phyloP scores from a whole-genome alignment of 1,140 invertebrate genomes.

The Limonius californicus region DNA sequence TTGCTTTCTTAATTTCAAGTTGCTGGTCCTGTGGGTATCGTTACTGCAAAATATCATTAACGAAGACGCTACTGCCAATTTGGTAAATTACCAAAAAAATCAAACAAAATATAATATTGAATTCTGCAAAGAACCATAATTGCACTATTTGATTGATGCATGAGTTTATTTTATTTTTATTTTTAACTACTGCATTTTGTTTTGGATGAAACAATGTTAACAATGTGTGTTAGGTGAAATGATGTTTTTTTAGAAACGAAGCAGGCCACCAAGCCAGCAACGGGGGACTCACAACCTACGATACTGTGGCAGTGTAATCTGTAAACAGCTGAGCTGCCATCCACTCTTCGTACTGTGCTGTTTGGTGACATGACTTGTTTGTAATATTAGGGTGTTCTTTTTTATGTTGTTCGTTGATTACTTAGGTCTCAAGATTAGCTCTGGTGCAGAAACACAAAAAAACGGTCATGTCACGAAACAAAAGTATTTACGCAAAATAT shows the following conservation, averaged over 20 bases:
- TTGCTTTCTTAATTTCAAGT: no score
- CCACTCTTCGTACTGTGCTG: neutral
- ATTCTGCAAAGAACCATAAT: no score
- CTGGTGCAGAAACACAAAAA: neutral
- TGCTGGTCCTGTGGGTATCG: no score
- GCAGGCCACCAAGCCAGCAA: conserved; percentile 61
- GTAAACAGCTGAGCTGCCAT: conserved; percentile 54
- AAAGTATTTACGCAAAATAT: conserved; percentile 3
- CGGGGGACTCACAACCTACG: conserved; percentile 91
- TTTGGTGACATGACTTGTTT: neutral
- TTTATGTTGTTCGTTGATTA: neutral
- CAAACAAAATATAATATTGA: no score
- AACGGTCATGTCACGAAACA: neutral
- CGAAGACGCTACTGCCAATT: no score
- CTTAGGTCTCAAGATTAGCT: neutral
- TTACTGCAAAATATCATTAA: no score
- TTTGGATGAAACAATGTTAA: neutral
- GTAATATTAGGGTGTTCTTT: neutral
- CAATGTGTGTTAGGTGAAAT: neutral
- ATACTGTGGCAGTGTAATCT: conserved; percentile 96
- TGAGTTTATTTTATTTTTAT: no score
- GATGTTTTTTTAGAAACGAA: conserved; percentile 72
- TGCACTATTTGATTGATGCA: no score
- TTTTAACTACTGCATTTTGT: neutral
- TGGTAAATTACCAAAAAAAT: no score